A percentile compares a stretch with the other conserved stretches of the same genome.
Conservation (phyloP, 2,797 vertebrate genomes). For the Ctenosaura bakeri region DNA sequence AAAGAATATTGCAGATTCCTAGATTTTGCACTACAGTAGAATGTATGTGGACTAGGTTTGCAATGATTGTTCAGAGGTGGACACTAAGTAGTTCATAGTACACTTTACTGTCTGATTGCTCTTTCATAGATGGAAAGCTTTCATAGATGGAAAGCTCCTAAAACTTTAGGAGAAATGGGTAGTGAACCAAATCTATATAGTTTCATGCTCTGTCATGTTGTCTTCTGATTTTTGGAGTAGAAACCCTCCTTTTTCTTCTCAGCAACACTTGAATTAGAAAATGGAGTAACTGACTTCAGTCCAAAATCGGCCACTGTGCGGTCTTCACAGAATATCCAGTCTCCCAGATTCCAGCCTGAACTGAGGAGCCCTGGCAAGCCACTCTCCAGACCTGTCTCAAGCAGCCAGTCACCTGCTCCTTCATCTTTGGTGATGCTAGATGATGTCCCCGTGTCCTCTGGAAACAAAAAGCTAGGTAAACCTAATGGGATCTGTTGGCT, state of each 20-base stretch:
- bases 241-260: constrained; percentile 51
- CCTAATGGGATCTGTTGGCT: rapidly evolving
- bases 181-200: neutral
- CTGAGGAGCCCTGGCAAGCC: constrained; percentile 70
- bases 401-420: constrained; percentile 60
- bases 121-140: neutral
- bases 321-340: constrained; percentile 69
- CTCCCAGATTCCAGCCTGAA: constrained; percentile 63
- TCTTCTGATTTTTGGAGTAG: constrained; percentile 23
- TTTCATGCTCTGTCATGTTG: neutral
- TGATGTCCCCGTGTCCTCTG: constrained; percentile 66
- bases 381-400: constrained; percentile 60
- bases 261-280: constrained; percentile 71
- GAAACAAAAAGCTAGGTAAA: constrained; percentile 81
- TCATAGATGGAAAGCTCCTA: neutral
- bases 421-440: constrained; percentile 58
- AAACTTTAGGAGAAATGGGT: neutral
- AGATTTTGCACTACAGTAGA: neutral
- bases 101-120: neutral
- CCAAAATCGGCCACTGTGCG: constrained; percentile 68
- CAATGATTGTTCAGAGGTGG: neutral
- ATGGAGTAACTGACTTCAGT: constrained; percentile 74
- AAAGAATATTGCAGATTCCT: neutral
- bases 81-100: neutral
- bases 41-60: neutral